phyloP scores from a whole-genome alignment of 2,113 vertebrate species.

The Salvelinus fontinalis region DNA sequence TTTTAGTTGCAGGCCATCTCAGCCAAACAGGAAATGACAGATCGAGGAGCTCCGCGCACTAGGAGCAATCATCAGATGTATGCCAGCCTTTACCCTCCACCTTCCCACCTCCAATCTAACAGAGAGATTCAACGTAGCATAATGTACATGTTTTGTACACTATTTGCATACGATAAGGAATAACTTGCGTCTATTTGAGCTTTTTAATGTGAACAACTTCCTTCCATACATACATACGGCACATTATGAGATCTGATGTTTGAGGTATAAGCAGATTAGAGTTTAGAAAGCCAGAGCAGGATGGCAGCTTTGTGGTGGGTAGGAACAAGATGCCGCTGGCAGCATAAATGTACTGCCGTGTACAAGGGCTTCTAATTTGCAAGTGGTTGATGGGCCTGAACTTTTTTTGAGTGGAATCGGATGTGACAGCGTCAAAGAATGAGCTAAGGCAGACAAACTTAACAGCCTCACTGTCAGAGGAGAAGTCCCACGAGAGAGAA shows the following conservation, averaged over 20 bases:
- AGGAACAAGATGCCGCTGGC: conserved; percentile 56
- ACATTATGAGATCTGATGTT: background rate
- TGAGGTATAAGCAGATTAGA: conserved; percentile 15
- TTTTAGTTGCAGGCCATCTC: background rate
- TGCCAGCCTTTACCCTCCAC: background rate
- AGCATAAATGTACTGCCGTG: conserved; percentile 50
- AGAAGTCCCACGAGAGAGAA: conserved; percentile 59
- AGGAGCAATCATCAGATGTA: background rate
- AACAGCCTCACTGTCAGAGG: conserved; percentile 67
- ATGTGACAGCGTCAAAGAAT: conserved; percentile 76
- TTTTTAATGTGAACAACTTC: no score
- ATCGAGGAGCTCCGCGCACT: conserved; percentile 18
- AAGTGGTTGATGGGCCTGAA: conserved; percentile 73
- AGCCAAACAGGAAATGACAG: background rate
- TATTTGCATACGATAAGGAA: no score
- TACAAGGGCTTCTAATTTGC: conserved; percentile 65
- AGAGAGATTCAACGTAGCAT: background rate
- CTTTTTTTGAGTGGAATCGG: conserved; percentile 69
- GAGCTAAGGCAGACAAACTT: conserved; percentile 74
- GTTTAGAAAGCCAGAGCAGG: conserved; percentile 20
- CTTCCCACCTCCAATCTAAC: background rate
- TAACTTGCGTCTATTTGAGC: background rate
- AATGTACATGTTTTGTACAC: no score
- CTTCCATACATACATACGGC: conserved; percentile 3
- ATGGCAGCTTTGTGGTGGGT: conserved; percentile 44